Base-by-base conservation (phyloP, 2,797 vertebrate genomes). In the Malurus leucopterus region DNA sequence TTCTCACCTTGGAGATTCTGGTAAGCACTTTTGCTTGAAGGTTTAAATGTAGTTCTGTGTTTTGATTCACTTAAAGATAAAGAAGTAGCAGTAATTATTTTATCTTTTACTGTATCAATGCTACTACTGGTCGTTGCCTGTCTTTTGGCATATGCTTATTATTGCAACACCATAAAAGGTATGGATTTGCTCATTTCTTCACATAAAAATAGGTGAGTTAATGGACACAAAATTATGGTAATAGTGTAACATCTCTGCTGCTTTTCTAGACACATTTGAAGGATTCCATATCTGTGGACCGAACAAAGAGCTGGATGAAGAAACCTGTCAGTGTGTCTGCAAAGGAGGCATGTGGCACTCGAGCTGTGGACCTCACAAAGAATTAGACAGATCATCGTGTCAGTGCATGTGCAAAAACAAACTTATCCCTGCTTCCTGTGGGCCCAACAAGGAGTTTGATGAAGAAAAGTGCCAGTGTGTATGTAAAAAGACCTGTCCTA, bases 251-350 rank as follows among this genome's bases (percentile, higher is more conserved):
- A 40, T 74, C 22, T 84, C 29, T 94, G 21, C n/a, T 50, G 55
- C 79, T 82, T 86, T 92, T 89, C 49, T 86, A 99, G 98, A 98
- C 18, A 43, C 96, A 2, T 86, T 97, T 57, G 97, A 97, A 21
- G 96, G 95, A 84, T 96, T 95, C 87, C 95, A 97, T 41, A 89
- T 98, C 63, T 99, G 99, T 43, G 98, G 98, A 32, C 97, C 98
- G 2, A 97, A 98, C 92, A 99, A 98, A 92, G 98, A 99, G 83
- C 96, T 99, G 89, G 98, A 99, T 67, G 96, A 98, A 89, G 98
- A 99, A 85, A 99, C 98, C 14, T 99, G 99, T 69, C 98, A 99
- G 50, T 99, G 99, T 62, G 96, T 98, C 59, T 99, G 99, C 95
- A 98, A 74, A 87, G 98, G 92, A 4, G 95, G 95, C 0, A 67